Conservation (phyloP, 2,888 invertebrate genomes). For the Uropetala carovei region DNA sequence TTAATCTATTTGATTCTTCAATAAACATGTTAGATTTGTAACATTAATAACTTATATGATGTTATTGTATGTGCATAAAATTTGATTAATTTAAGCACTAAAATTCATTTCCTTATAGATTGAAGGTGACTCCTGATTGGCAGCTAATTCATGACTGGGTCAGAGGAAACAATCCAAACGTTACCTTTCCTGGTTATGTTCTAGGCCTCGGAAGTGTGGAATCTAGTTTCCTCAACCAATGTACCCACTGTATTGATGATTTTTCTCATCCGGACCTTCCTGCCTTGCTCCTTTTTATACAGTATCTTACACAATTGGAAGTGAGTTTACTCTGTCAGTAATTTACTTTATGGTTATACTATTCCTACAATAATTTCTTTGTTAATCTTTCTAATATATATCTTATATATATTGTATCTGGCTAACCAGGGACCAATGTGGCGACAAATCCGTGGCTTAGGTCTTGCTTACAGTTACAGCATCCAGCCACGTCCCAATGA, state of each 20-base stretch:
- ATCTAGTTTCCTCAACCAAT: slow-evolving; percentile 84
- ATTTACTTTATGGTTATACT: not conserved
- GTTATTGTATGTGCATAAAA: not conserved
- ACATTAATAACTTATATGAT: no score
- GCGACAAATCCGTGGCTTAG: slow-evolving; percentile 90
- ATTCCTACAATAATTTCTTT: not conserved
- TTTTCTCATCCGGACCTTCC: slow-evolving; percentile 82
- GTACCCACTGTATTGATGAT: slow-evolving; percentile 81
- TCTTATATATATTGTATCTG: not conserved
- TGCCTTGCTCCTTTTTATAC: slow-evolving; percentile 86
- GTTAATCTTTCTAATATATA: not conserved
- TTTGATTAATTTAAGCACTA: not conserved
- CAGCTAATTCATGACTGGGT: slow-evolving; percentile 72
- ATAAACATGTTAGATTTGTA: no score
- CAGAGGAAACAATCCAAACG: slow-evolving; percentile 3
- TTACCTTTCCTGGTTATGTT: slow-evolving; percentile 79
- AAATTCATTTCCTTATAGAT: slow-evolving; percentile 70
- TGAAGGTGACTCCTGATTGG: slow-evolving; percentile 76
- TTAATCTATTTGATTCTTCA: no score
- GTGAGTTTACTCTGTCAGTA: slow-evolving; percentile 74
- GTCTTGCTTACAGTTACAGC: slow-evolving; percentile 88
- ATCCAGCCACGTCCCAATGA: slow-evolving; percentile 81
- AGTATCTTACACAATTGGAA: slow-evolving; percentile 92
- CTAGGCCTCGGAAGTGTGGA: slow-evolving; percentile 90
- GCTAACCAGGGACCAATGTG: slow-evolving; percentile 89